These are phyloP conservation scores for Cartodere bifasciata DNA, from an alignment of 2,888 invertebrate genomes.

Conservation along the genomic window DNA sequence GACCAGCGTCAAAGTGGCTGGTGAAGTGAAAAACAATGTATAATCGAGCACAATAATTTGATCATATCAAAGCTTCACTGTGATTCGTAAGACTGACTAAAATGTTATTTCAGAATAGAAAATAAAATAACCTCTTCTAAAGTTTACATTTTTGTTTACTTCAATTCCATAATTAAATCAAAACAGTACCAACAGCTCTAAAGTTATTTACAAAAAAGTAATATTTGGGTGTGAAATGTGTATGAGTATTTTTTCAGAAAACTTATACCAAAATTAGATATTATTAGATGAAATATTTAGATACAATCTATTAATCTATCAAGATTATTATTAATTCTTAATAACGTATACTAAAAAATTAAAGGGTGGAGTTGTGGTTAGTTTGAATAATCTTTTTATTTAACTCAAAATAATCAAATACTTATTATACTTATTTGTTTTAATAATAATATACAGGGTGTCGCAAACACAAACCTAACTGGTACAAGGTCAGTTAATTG, in stretches of 20 bases:
- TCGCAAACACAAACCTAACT: too few relatives aligned
- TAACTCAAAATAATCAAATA: too few relatives aligned
- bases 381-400: too few relatives aligned
- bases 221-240: constrained; percentile 30
- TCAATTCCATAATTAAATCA: constrained; percentile 5
- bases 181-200: constrained; percentile 28
- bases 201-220: constrained; percentile 24
- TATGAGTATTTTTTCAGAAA: constrained; percentile 35
- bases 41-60: constrained; percentile 39
- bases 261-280: constrained; percentile 19
- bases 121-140: constrained; percentile 25
- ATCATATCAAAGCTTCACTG: constrained; percentile 45
- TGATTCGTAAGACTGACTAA: constrained; percentile 43
- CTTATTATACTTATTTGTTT: too few relatives aligned
- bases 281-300: constrained; percentile 30
- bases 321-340: constrained; percentile 17
- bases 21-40: constrained; percentile 12
- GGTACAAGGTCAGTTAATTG: too few relatives aligned
- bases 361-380: constrained; percentile 17
- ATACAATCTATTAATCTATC: constrained; percentile 34
- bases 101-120: constrained; percentile 37
- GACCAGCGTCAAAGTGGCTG: constrained; percentile 11
- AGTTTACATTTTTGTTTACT: constrained; percentile 14
- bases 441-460: too few relatives aligned
- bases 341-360: constrained; percentile 17